Evolutionary conservation across 2,888 invertebrate genomes (phyloP).

Genomic region (Flabesymbios commensalis): DNA sequence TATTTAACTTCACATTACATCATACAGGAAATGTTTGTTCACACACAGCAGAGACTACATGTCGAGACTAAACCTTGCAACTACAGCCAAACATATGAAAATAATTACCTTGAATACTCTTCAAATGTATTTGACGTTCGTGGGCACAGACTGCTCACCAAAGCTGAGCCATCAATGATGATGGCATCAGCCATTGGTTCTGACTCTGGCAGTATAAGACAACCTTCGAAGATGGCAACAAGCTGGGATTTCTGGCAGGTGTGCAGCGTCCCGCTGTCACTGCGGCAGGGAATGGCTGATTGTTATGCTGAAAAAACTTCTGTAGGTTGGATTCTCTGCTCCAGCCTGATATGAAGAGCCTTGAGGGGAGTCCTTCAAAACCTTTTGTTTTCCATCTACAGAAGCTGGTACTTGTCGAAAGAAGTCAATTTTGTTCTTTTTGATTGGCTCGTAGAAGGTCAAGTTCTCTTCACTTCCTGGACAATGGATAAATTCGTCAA

Average conservation of each 20-base stretch:
- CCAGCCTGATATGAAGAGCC: not conserved
- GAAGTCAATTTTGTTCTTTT: not conserved
- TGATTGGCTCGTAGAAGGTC: conserved; percentile 11
- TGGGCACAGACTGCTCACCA: not conserved
- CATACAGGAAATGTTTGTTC: no score
- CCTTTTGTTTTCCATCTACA: not conserved
- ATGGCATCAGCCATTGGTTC: not conserved
- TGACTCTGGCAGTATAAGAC: not conserved
- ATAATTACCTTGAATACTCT: no score
- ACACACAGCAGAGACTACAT: no score
- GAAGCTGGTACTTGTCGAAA: not conserved
- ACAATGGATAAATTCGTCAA: not conserved
- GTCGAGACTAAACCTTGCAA: no score
- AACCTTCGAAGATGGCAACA: not conserved
- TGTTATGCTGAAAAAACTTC: not conserved
- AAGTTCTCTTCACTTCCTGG: conserved; percentile 12
- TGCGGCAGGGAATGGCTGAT: not conserved
- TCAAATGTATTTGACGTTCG: not conserved
- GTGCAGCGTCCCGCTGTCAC: not conserved
- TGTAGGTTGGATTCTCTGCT: not conserved
- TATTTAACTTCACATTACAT: no score
- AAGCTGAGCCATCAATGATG: not conserved
- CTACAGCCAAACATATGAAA: no score
- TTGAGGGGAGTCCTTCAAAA: not conserved
- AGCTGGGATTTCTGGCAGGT: not conserved